These are phyloP conservation scores for Brachyrhaphis roseni DNA, from an alignment of 2,797 vertebrate genomes.

Conservation along the genomic window DNA sequence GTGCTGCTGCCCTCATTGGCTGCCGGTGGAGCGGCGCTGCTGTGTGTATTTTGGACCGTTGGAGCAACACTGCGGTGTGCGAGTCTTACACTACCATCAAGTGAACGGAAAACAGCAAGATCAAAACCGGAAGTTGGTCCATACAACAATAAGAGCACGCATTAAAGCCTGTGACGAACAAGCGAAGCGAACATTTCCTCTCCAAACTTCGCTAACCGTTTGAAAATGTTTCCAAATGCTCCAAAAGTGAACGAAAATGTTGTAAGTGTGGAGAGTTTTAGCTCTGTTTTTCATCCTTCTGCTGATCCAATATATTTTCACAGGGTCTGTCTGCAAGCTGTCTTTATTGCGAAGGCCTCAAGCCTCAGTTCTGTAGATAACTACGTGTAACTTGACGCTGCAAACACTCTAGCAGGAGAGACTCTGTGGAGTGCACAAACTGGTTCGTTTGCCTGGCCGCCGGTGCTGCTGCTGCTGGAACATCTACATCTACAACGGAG, in stretches of 20 bases:
- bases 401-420: slow-evolving; percentile 49
- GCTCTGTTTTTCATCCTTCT: not conserved
- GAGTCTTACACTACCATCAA: slow-evolving; percentile 31
- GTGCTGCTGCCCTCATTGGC: slow-evolving; percentile 70
- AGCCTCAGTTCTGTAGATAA: slow-evolving; percentile 21
- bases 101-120: not conserved
- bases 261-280: not conserved
- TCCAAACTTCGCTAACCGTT: not conserved
- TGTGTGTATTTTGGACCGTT: slow-evolving; percentile 75
- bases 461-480: slow-evolving; percentile 42
- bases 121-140: slow-evolving; percentile 6
- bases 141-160: slow-evolving; percentile 43
- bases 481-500: slow-evolving; percentile 25
- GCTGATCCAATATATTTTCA: not conserved
- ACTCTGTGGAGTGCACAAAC: slow-evolving; percentile 43
- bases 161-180: too few species aligned
- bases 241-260: not conserved
- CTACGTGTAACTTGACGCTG: slow-evolving; percentile 1
- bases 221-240: not conserved
- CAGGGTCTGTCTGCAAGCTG: not conserved
- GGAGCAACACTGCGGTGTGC: slow-evolving; percentile 58
- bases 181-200: not conserved
- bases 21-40: slow-evolving; percentile 47
- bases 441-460: slow-evolving; percentile 44
- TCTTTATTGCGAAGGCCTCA: slow-evolving; percentile 31